Base-by-base conservation (phyloP, 2,888 invertebrate species). In the Poecilobothrus nobilitatus region DNA sequence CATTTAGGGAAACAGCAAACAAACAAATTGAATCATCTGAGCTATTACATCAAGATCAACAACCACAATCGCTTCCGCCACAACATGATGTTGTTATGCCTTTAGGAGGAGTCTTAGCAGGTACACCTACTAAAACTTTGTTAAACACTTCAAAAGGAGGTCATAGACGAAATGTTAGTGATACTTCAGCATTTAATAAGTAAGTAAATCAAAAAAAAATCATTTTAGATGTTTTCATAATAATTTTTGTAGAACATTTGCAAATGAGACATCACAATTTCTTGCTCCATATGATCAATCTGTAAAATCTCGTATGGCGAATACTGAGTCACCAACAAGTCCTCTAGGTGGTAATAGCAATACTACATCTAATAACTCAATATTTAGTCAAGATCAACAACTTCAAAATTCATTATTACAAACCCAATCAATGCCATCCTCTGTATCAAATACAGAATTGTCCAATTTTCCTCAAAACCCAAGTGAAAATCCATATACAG, bases 161-260 rank as follows among this genome's bases (percentile, higher is more conserved):
- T 9, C 92, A 93, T 78, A 83, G 92, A 68, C 85, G 93, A 69
- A 92, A 92, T 79, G 91, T 91, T 81, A 92, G 92, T 77, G 93
- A 93, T 77, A 92, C 92, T 2, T 90, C 91, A 68, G 90, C 91
- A 74, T 91, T 91, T 76, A 90, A 89, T 78, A 91, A 90, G 91
- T 91, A 83, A 83, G 85, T 78, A 71, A 27, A 61, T 68, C 22
- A 63, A n/a, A 63, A 27, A 67, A 34, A 64, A 37, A 21, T 65
- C 3, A 22, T 37, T n/a, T 6, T 20, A 7, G 20, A 20, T 37
- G 44, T 37, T 66, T 70, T 68, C 67, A 73, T 71, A 73, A 34
- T 71, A 72, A 53, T 18, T 27, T 72, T 80, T 80, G 71, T 79
- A 90, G 90, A 82, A 87, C 86, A 53, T 90, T 88, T 81, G 89